Percentiles rank a stretch among this genome's conserved stretches.
phyloP scores from a whole-genome alignment of 2,888 invertebrate genomes.

The Eupithecia vulgata region DNA sequence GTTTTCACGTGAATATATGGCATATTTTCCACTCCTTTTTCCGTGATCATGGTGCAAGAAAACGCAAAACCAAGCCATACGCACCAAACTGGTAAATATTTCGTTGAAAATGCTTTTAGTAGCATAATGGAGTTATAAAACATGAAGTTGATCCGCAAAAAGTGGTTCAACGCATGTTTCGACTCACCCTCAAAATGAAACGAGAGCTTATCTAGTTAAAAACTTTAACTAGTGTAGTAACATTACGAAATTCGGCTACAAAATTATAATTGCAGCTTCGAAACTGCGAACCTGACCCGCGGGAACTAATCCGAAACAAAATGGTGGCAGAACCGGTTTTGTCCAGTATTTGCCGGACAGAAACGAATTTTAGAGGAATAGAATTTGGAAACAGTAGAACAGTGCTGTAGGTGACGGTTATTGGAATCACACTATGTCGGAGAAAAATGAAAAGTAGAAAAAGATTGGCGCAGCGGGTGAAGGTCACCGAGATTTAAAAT shows the following conservation, averaged over 20 bases:
- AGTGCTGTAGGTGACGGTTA: background rate
- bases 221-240: background rate
- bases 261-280: constrained; percentile 48
- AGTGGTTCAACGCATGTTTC: background rate
- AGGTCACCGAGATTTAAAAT: too few species aligned
- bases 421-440: background rate
- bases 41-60: background rate
- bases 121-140: background rate
- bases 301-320: constrained; percentile 57
- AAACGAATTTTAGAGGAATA: constrained; percentile 46
- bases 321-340: constrained; percentile 51
- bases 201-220: constrained; percentile 2
- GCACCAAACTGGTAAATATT: background rate
- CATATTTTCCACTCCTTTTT: background rate
- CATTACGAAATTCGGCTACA: constrained; percentile 17
- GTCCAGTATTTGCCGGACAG: constrained; percentile 58
- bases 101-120: background rate
- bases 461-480: background rate
- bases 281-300: constrained; percentile 49
- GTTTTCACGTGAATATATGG: background rate
- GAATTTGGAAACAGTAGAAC: constrained; percentile 25
- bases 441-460: background rate
- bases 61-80: background rate
- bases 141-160: background rate
- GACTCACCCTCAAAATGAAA: background rate